Conservation (phyloP, 23 tunicate species). For the Ciona savignyi region DNA sequence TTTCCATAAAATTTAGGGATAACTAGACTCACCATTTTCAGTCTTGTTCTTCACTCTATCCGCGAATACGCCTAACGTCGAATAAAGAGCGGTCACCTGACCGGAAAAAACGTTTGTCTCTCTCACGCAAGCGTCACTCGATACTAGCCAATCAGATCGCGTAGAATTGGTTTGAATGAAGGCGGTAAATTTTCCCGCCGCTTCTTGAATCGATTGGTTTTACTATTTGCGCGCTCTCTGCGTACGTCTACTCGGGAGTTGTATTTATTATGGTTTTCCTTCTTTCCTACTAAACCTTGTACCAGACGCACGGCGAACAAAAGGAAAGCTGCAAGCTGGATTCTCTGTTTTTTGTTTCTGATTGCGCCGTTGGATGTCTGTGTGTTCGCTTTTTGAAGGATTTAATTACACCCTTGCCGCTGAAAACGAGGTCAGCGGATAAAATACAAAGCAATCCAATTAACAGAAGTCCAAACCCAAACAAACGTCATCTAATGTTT, state of each 20-base stretch:
- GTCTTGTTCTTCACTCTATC: constrained; percentile 6
- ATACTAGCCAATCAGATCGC: constrained; percentile 24
- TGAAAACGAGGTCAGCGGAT: neutral
- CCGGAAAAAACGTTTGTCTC: constrained; percentile 37
- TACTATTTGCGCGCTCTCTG: neutral
- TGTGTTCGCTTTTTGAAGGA: neutral
- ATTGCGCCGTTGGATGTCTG: neutral
- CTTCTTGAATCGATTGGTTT: neutral
- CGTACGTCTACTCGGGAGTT: neutral
- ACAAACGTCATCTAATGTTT: too few species aligned
- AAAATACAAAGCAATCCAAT: neutral
- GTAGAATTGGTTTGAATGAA: constrained; percentile 5
- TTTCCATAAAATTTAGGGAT: constrained; percentile 29
- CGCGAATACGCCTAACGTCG: constrained; percentile 8
- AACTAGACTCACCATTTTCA: constrained; percentile 54
- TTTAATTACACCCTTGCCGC: neutral
- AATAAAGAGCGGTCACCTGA: constrained; percentile 56
- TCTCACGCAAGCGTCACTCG: constrained; percentile 23
- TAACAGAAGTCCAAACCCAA: too few species aligned
- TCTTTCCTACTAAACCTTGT: neutral
- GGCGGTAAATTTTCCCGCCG: constrained; percentile 14
- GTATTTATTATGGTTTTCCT: neutral
- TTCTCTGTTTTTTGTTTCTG: neutral
- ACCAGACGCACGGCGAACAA: neutral
- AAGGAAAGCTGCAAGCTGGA: neutral